Base-by-base conservation (phyloP, 2,113 vertebrate genomes). In the Geococcyx californianus region DNA sequence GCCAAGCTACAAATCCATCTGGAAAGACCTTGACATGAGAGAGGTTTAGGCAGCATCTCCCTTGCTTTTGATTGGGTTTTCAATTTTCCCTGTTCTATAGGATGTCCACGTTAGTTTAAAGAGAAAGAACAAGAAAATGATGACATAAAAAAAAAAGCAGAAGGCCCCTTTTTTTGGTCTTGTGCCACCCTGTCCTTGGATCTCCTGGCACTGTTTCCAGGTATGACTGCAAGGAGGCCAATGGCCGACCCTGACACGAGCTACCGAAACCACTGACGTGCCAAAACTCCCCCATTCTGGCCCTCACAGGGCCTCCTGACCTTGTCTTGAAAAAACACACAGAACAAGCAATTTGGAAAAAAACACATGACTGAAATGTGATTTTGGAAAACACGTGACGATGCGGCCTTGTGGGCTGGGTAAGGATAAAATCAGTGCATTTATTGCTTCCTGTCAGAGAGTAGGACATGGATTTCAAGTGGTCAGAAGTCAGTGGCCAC, bases 171-270 rank as follows among this genome's bases (percentile, higher is more conserved):
- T 66, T 63, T 69, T 83, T 29, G 64, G 34, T 31, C 62, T 63
- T 0, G 0, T 74, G 55, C 68, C 60, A 64, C 9, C 59, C n/a
- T 58, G 85, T 66, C 84, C 69, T 36, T 77, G 28, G 29, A 69
- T 23, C 45, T 56, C 36, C 66, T 52, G 34, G 54, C 87, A 29
- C 33, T 16, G 36, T 59, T 79, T 81, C n/a, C 38, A 55, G 52
- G 16, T 12, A 9, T 44, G 16, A 14, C 72, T n/a, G 59, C 21
- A 87, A 69, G n/a, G 36, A 90, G 70, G 93, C 51, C 75, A 86
- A 55, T 0, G 16, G 24, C 70, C 1, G 6, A 70, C 82, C 24
- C 0, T 62, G 84, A 91, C 62, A 79, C 3, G 0, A 78, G 21
- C 45, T 28, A 13, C 49, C 54, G 67, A 79, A 81, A 91, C 7